Base-by-base conservation (phyloP, 2,888 invertebrate genomes). In the Galerucella calmariensis region DNA sequence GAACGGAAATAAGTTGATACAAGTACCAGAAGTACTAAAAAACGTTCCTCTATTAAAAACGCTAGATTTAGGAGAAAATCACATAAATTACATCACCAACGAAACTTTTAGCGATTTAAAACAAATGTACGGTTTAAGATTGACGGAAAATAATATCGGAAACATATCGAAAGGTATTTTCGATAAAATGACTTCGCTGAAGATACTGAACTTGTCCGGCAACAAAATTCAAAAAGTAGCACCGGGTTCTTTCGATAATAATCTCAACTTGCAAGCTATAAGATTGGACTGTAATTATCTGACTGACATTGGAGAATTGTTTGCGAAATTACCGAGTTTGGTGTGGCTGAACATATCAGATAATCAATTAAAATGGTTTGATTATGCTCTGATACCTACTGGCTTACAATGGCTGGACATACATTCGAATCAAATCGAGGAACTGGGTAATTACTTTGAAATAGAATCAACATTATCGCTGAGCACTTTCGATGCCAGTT, bases 301-400 rank as follows among this genome's bases (percentile, higher is more conserved):
- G 83, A 91, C 92, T 76, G 94, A 94, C 84, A 94, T 95, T 79
- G 92, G 92, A 79, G 93, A 93, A 76, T 90, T 95, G 80, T 95
- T 95, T 86, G 92, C 92, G 48, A 94, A 94, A 88, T 89, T 95
- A 80, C 94, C 94, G 69, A 94, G 93, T 88, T 90, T 95, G 80
- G 92, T 94, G 79, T 95, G 95, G 94, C 89, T 96, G 75, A 95
- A 95, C 86, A 94, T 95, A 85, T 95, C 95, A 83, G 94, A 94
- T 88, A 96, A 96, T 88, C 92, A 92, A 85, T 90, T 96, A 80
- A 92, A 92, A 88, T 92, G 92, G 91, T 94, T 96, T 87, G 95
- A 95, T 88, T 95, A 95, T 87, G 93, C 94, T 73, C 91, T 95
- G 88, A 93, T 96, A 86, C 95, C 95, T 77, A 94, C 93, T 80